Evolutionary conservation across 2,797 vertebrate genomes (phyloP), one percentile per base, ranked within the genome.

Genomic region (Acrossocheilus fasciatus): DNA sequence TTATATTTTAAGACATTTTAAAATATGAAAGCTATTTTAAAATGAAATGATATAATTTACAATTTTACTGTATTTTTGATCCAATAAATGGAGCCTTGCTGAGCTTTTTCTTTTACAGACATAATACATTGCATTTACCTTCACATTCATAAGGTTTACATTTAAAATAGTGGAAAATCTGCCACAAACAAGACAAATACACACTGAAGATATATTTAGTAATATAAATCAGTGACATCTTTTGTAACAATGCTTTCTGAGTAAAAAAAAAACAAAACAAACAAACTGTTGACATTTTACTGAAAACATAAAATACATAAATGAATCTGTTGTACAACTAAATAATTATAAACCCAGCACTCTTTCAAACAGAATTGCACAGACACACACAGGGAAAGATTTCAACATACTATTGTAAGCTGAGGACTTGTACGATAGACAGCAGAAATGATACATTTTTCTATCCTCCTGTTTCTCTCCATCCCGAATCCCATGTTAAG

Each of bases 401-500:
- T 82, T 17, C 17, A 72, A 43, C 41, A 36, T 11, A 50, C 26
- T 14, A 4, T 45, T 57, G 14, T 26, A 11, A 45, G 70, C 18
- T 30, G 26, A 34, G 41, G 11, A 34, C 26, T 64, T 59, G 54
- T 62, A 50, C 20, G 23, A 54, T 30, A 76, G 72, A 77, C 74
- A 68, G 45, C 17, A 43, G 45, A 88, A 89, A 87, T 86, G 30
- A 88, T 84, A 66, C 6, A 86, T 84, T 81, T 86, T 36, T 84
- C 41, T 69, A 66, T 86, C 81, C 23, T 86, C 82, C 23, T 75
- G 18, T 83, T 74, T 64, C 70, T 68, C 47, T 68, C 23, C 10
- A 54, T 62, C 80, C 62, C 81, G 85, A 89, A 85, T 84, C 80
- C 81, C 45, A 76, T 87, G 87, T 89, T 91, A 91, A 91, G 87